Conservation (phyloP, 64 coral and sea anemone genomes). For the Stichodactyla mertensii region DNA sequence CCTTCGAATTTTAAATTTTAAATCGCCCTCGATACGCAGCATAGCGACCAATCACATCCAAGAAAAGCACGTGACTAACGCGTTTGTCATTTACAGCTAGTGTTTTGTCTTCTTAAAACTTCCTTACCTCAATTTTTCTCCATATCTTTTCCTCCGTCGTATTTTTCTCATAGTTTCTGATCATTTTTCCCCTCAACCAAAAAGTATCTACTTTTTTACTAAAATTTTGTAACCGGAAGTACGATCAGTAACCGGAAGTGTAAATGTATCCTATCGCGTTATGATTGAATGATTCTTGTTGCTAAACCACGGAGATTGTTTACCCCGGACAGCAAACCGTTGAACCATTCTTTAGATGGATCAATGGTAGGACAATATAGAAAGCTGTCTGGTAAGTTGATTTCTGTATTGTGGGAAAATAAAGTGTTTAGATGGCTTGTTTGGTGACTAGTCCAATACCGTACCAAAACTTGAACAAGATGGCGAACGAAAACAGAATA, state of each 20-base stretch:
- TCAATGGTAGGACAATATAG: not conserved
- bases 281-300: constrained; percentile 24
- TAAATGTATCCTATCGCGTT: not conserved
- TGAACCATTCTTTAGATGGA: not conserved
- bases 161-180: not conserved
- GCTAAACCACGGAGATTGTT: constrained; percentile 23
- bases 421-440: constrained; percentile 16
- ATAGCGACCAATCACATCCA: constrained; percentile 51
- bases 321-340: constrained; percentile 6
- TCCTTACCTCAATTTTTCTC: not conserved
- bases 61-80: not conserved
- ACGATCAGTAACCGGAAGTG: not conserved
- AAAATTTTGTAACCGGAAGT: constrained; percentile 11
- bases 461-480: not conserved
- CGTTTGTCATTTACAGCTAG: not conserved
- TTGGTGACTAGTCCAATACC: not conserved
- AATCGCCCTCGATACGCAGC: constrained; percentile 33
- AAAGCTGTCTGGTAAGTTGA: not conserved
- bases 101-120: not conserved
- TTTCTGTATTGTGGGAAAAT: not conserved
- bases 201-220: not conserved
- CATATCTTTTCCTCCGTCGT: not conserved
- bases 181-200: not conserved
- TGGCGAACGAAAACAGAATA: constrained; percentile 36
- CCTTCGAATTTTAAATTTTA: constrained; percentile 68